A percentile compares a stretch with the other conserved stretches of the same genome.
Evolutionary conservation across 2,888 invertebrate genomes (phyloP).

Genomic region (Crioceris asparagi): DNA sequence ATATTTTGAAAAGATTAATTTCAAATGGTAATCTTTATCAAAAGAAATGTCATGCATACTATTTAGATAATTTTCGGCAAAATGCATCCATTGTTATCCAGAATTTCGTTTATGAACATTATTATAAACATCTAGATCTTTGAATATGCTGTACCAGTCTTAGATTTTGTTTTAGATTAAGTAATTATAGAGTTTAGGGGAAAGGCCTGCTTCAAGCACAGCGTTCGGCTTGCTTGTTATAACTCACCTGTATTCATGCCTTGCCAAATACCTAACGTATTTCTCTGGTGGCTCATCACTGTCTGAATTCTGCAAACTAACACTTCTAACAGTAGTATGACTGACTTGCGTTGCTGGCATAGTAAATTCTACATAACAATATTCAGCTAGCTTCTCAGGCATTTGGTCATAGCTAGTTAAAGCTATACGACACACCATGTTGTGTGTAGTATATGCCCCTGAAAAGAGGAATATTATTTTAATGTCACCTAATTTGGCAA

Average conservation of each 20-base stretch:
- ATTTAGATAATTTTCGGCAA: too few relatives aligned
- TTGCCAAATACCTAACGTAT: conserved; percentile 90
- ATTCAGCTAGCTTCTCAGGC: conserved; percentile 83
- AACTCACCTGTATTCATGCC: conserved; percentile 82
- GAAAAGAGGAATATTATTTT: too few relatives aligned
- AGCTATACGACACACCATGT: conserved; percentile 87
- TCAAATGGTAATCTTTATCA: too few relatives aligned
- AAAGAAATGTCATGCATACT: too few relatives aligned
- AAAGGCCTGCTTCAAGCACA: too few relatives aligned
- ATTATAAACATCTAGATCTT: too few relatives aligned
- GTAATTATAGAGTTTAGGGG: not conserved
- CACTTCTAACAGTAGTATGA: conserved; percentile 92
- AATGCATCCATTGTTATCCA: too few relatives aligned
- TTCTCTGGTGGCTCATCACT: conserved; percentile 91
- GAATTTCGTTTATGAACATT: too few relatives aligned
- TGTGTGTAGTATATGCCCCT: conserved; percentile 98
- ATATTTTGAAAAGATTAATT: too few relatives aligned
- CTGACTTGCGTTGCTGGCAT: conserved; percentile 96
- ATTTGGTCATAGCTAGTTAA: conserved; percentile 96
- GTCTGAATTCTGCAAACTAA: conserved; percentile 77
- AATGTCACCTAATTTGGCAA: too few relatives aligned
- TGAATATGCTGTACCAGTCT: too few relatives aligned
- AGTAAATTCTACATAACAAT: conserved; percentile 90
- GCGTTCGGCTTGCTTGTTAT: too few relatives aligned
- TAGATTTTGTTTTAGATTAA: not conserved